Conservation (phyloP, 2,113 vertebrate species). For the Manacus vitellinus region DNA sequence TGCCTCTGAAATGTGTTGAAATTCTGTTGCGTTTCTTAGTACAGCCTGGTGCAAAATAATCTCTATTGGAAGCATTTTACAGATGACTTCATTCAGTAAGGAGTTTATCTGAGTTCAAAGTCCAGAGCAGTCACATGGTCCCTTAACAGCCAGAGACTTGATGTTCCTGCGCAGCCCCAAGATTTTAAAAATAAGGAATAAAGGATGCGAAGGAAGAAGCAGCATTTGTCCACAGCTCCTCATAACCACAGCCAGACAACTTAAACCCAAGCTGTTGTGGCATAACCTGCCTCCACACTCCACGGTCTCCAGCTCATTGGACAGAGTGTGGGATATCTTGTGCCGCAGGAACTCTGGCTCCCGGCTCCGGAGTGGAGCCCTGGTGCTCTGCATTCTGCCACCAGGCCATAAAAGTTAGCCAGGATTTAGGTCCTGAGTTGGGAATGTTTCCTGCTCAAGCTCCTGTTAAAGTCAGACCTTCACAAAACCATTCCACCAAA, state of each 20-base stretch:
- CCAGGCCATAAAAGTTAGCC: background rate
- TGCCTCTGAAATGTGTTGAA: conserved; percentile 12
- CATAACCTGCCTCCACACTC: background rate
- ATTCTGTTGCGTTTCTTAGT: conserved; percentile 37
- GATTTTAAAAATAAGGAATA: background rate
- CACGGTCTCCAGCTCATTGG: background rate
- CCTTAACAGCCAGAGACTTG: background rate
- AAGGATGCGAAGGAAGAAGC: background rate
- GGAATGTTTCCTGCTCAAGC: background rate
- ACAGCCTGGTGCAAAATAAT: conserved; percentile 40
- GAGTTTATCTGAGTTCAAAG: conserved; percentile 66
- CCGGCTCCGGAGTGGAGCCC: rapidly evolving
- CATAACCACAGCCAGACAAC: background rate
- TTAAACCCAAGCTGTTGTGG: background rate
- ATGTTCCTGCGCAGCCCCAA: background rate
- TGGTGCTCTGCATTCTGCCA: background rate
- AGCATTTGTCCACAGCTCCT: background rate
- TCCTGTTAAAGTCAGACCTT: background rate
- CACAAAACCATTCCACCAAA: background rate
- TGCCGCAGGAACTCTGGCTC: background rate
- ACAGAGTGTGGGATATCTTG: background rate
- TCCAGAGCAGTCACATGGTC: conserved; percentile 37
- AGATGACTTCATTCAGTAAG: conserved; percentile 46
- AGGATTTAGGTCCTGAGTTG: background rate
- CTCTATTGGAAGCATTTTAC: conserved; percentile 48